These are phyloP conservation scores for Tonatia bakeri DNA, from an alignment of 2,113 vertebrate species.

Conservation along the genomic window DNA sequence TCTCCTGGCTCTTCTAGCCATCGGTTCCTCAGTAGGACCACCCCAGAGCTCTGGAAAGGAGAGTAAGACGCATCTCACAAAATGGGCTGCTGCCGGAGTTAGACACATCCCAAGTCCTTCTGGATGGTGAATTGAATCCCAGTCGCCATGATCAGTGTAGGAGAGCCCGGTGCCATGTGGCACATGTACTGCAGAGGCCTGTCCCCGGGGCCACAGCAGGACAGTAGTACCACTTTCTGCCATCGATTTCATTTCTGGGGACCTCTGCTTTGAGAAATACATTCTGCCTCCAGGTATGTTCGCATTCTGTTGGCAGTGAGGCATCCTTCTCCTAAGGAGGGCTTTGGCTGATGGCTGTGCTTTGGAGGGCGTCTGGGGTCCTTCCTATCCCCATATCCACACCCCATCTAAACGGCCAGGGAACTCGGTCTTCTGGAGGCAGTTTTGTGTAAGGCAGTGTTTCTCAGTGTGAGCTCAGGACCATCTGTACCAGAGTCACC, in stretches of 20 bases:
- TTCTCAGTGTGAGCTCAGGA: neutral
- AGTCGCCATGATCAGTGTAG: rapidly evolving
- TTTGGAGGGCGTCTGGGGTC: neutral
- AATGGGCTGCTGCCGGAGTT: neutral
- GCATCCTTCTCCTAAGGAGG: neutral
- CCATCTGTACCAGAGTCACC: neutral
- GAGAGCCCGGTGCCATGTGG: neutral
- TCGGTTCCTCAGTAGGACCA: neutral
- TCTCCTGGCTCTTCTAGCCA: neutral
- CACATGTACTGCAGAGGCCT: neutral
- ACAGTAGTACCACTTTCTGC: neutral
- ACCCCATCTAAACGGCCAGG: neutral
- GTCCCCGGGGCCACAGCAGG: neutral
- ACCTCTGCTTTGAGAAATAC: neutral
- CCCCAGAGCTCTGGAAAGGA: neutral
- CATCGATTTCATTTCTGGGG: neutral
- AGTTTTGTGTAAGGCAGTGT: neutral
- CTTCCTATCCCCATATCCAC: neutral
- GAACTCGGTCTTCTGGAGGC: neutral
- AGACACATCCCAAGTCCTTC: neutral
- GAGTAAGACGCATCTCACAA: neutral
- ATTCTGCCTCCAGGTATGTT: neutral
- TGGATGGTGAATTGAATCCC: neutral
- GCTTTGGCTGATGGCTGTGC: neutral
- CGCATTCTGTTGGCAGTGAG: too few relatives aligned